Evolutionary conservation across 1,140 invertebrate genomes (phyloP).

Genomic region (Calliopsis andreniformis): DNA sequence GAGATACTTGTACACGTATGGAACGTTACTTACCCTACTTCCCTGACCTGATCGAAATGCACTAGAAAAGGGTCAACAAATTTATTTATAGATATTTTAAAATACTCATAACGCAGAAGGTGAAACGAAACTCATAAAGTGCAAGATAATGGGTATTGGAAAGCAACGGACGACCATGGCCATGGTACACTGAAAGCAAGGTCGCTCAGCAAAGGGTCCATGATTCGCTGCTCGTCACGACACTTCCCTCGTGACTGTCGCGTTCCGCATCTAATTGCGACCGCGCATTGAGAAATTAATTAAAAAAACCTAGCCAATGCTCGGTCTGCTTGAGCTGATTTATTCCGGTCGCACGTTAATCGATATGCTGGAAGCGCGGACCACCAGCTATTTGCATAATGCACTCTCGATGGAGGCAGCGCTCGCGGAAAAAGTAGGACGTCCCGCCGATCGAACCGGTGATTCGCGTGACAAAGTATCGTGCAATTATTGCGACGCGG

Average conservation of each 20-base stretch:
- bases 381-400: slow-evolving; percentile 22
- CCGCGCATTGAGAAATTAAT: slow-evolving; percentile 18
- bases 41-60: no score
- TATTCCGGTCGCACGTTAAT: slow-evolving; percentile 17
- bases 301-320: slow-evolving; percentile 17
- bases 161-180: not conserved
- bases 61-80: no score
- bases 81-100: no score
- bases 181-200: not conserved
- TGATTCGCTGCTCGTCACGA: slow-evolving; percentile 19
- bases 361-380: slow-evolving; percentile 14
- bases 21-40: no score
- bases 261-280: slow-evolving; percentile 3
- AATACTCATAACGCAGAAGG: no score
- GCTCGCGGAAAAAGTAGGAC: slow-evolving; percentile 24
- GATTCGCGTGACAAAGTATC: slow-evolving; percentile 8
- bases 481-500: not conserved
- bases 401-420: slow-evolving; percentile 3
- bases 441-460: slow-evolving; percentile 4
- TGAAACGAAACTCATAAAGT: no score
- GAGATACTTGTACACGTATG: no score
- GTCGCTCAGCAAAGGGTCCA: slow-evolving; percentile 10
- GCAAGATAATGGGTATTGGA: no score
- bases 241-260: slow-evolving; percentile 2
- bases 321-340: not conserved